Conservation (phyloP, 53 echinoderm and acorn worm genomes). For the Mesocentrotus franciscanus region DNA sequence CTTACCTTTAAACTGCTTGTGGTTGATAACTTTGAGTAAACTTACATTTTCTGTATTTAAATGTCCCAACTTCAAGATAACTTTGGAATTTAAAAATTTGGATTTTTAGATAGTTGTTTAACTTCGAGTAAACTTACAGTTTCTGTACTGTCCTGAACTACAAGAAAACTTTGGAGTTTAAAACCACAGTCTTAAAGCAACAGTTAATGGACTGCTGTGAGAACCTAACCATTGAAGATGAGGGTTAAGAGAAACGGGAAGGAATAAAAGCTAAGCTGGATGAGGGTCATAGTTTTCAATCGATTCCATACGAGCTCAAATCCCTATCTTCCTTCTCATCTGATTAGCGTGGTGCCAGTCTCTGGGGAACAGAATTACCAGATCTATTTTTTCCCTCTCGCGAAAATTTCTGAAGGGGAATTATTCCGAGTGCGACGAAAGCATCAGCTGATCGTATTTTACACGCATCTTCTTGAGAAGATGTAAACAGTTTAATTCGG, state of each 20-base stretch:
- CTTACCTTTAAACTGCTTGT: too few species aligned
- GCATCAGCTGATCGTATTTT: neutral
- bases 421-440: neutral
- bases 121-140: too few species aligned
- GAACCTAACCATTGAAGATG: constrained; percentile 7
- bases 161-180: too few species aligned
- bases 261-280: constrained; percentile 21
- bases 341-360: constrained; percentile 62
- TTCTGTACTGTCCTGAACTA: too few species aligned
- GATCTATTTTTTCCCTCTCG: constrained; percentile 18
- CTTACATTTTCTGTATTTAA: too few species aligned
- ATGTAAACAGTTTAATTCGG: neutral
- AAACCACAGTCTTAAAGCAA: too few species aligned
- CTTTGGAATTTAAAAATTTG: too few species aligned
- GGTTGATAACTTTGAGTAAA: too few species aligned
- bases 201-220: too few species aligned
- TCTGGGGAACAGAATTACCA: constrained; percentile 43
- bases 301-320: constrained; percentile 35
- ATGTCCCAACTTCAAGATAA: too few species aligned
- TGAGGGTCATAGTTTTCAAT: constrained; percentile 44
- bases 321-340: constrained; percentile 47
- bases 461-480: neutral
- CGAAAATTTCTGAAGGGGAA: neutral
- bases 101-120: too few species aligned
- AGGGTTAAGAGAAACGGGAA: constrained; percentile 36